A percentile compares a stretch with the other conserved stretches of the same genome.
Conservation (phyloP, 92 coral and sea anemone genomes). For the Porites divaricata region DNA sequence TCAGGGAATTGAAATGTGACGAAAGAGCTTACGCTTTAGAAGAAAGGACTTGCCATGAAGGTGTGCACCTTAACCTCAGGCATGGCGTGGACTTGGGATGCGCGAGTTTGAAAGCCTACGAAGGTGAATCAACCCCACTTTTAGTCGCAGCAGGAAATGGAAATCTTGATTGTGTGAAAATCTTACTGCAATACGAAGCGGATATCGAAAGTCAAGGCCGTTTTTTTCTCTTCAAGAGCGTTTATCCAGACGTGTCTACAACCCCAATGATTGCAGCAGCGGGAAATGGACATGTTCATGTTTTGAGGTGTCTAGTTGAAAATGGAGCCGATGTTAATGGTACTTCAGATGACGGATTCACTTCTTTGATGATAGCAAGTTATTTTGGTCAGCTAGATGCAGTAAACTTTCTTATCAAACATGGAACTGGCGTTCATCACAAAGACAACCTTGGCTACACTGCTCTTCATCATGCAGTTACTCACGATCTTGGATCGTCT, state of each 20-base stretch:
- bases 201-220: conserved; percentile 30
- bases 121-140: conserved; percentile 16
- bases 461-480: neutral
- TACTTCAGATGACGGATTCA: neutral
- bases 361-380: neutral
- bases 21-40: neutral
- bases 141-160: conserved; percentile 45
- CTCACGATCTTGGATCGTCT: neutral
- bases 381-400: neutral
- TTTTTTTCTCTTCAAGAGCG: neutral
- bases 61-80: neutral
- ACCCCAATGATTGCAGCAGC: neutral
- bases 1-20: neutral
- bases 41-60: neutral
- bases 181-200: conserved; percentile 37
- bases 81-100: neutral
- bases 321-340: neutral
- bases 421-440: neutral
- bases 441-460: neutral
- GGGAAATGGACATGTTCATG: neutral
- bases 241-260: neutral
- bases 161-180: conserved; percentile 36
- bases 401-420: neutral
- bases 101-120: neutral
- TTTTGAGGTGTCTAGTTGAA: neutral